Conservation (phyloP, 2,797 vertebrate genomes). For the Triplophysa bombifrons region DNA sequence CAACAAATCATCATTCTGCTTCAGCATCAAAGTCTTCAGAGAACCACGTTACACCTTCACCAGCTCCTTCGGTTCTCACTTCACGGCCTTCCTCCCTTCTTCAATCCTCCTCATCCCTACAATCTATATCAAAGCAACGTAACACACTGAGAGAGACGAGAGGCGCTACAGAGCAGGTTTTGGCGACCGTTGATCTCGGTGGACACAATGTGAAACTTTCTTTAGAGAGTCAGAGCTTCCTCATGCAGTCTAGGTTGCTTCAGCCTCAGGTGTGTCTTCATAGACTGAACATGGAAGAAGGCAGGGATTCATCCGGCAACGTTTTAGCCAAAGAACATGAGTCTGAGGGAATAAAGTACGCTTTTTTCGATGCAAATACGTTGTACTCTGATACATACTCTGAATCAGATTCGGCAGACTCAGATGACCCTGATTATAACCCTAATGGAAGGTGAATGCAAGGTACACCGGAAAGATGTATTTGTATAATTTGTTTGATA, state of each 20-base stretch:
- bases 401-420: slow-evolving; percentile 43
- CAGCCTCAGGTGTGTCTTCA: slow-evolving; percentile 69
- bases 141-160: background rate
- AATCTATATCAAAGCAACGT: slow-evolving; percentile 11
- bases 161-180: background rate
- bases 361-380: slow-evolving; percentile 64
- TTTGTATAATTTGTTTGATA: slow-evolving; percentile 27
- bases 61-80: background rate
- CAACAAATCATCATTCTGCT: background rate
- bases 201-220: slow-evolving; percentile 54
- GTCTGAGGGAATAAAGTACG: slow-evolving; percentile 6
- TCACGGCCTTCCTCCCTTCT: slow-evolving; percentile 12
- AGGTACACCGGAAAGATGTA: background rate
- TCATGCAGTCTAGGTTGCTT: slow-evolving; percentile 61
- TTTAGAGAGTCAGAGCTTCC: slow-evolving; percentile 52
- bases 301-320: background rate
- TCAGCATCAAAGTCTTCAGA: background rate
- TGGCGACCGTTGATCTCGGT: background rate
- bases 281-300: slow-evolving; percentile 60
- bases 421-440: slow-evolving; percentile 69
- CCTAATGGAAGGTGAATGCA: slow-evolving; percentile 51
- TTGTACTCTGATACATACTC: slow-evolving; percentile 67
- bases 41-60: background rate
- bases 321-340: background rate
- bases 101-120: background rate